Evolutionary conservation across 2,888 invertebrate species (phyloP), one percentile per base, ranked within the genome.

Genomic region (Pristionchus maxplancki): DNA sequence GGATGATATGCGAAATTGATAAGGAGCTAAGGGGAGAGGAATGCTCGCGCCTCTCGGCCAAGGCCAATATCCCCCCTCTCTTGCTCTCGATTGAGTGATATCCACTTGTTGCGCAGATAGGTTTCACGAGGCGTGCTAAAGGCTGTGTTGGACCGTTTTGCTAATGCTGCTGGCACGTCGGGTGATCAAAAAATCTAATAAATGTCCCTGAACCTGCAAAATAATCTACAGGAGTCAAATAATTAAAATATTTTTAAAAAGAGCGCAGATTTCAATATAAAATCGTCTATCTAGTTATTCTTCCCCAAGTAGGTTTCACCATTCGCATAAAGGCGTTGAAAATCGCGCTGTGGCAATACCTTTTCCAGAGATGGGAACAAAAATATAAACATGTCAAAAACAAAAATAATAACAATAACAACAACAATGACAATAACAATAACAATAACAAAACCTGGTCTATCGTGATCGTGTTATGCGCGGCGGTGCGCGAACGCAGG

Each of bases 401-500:
- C n/a, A n/a, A n/a, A n/a, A n/a, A n/a, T n/a, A n/a, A n/a, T n/a
- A n/a, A n/a, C n/a, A n/a, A n/a, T n/a, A n/a, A n/a, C n/a, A n/a
- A n/a, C n/a, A n/a, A n/a, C n/a, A n/a, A n/a, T n/a, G n/a, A n/a
- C n/a, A n/a, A n/a, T n/a, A n/a, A n/a, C n/a, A n/a, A n/a, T n/a
- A n/a, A 44, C n/a, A 81, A 81, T 74, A 48, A 40, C n/a, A 78
- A 40, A 40, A 91, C 91, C 89, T 91, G 89, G 31, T 83, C 88
- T 44, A 88, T 58, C n/a, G 88, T 62, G 84, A 91, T 91, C 44
- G 84, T 78, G 15, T 89, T 88, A 89, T 89, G 90, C 9, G 84
- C 86, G 44, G 62, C 89, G 88, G 91, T 89, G 58, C 90, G 89
- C 44, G 82, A 37, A 71, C 89, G 88, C 50, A 92, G 88, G 67